Evolutionary conservation across 2,888 invertebrate genomes (phyloP), one percentile per base, ranked within the genome.

Genomic region (Tubulanus polymorphus): DNA sequence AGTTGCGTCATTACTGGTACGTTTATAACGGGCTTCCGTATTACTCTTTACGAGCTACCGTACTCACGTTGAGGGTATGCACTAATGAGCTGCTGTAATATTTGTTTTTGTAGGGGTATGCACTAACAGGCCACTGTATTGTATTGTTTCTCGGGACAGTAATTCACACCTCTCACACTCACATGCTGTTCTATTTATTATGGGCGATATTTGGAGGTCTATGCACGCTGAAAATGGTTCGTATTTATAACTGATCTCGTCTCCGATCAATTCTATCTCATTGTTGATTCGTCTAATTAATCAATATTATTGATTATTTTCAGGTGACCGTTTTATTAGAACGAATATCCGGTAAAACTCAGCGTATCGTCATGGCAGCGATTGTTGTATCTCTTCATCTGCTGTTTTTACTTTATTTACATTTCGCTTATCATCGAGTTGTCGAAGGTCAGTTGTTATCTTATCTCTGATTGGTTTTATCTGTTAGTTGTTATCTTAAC

Each of bases 381-480:
- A 57, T 66, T 15, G 67, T 80, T 0, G 71, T 75, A 5, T 63
- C 68, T 3, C 55, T 81, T 12, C 80, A 81, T 62, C 67, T 81
- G 25, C 60, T 78, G 8, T 80, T 81, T 59, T 71, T 82, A 32
- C 65, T 80, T n/a, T 82, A 81, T 65, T 67, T 82, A 46, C 82
- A 82, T 66, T 82, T 82, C 67, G 81, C 81, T 12, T 82, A 81
- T 68, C 81, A 81, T 63, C 73, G 78, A 52, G 74, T 81, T 59
- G 79, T 81, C 27, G 74, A 76, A 72, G 77, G 76, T 75, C 53
- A 58, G 60, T 53, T 30, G 15, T 41, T n/a, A n/a, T n/a, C n/a
- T n/a, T n/a, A n/a, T n/a, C n/a, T n/a, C n/a, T n/a, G n/a, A n/a
- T n/a, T n/a, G n/a, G n/a, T n/a, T n/a, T n/a, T n/a, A n/a, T n/a